phyloP scores from a whole-genome alignment of 53 echinoderm and acorn worm genomes.

The Mesocentrotus franciscanus region DNA sequence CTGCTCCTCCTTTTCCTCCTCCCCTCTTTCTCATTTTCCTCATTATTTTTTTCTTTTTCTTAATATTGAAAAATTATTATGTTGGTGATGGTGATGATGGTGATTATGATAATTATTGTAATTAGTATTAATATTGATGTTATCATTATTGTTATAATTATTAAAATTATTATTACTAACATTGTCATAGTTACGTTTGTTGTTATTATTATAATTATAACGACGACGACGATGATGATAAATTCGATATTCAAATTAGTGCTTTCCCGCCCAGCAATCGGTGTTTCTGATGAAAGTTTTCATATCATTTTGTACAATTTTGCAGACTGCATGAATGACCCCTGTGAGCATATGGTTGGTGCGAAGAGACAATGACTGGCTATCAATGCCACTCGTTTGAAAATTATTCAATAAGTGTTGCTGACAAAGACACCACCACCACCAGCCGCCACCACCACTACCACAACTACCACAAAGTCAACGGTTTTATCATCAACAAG shows the following conservation, averaged over 20 bases:
- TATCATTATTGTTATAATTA: background rate
- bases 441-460: constrained; percentile 11
- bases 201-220: no score
- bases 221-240: no score
- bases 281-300: no score
- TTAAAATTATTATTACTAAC: no score
- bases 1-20: background rate
- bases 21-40: background rate
- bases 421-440: background rate
- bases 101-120: background rate
- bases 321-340: no score
- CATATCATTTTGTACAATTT: no score
- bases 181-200: no score
- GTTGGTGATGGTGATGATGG: background rate
- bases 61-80: background rate
- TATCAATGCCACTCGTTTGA: background rate
- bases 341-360: no score
- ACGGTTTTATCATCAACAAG: background rate
- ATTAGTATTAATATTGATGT: no score
- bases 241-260: no score
- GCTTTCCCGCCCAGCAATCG: no score
- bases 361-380: background rate
- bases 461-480: background rate
- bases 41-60: background rate
- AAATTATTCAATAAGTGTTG: no score